A percentile compares a stretch with the other conserved stretches of the same genome.
phyloP scores from a whole-genome alignment of 2,797 vertebrate genomes.

The Dermochelys coriacea region DNA sequence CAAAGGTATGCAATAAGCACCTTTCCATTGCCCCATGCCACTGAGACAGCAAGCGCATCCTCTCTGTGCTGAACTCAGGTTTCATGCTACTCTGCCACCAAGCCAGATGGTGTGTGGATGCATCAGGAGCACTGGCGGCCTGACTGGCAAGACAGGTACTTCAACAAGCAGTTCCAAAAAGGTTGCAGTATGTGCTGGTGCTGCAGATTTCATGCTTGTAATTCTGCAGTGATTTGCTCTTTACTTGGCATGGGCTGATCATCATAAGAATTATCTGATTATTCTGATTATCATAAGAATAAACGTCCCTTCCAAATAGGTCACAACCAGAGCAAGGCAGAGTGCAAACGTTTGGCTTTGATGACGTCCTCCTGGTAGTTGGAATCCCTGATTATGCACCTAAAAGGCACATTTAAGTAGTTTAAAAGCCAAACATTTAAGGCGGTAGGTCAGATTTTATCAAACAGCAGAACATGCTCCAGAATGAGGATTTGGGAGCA shows the following conservation, averaged over 20 bases:
- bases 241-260: neutral
- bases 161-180: neutral
- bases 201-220: constrained; percentile 4
- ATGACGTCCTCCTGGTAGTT: neutral
- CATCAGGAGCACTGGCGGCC: neutral
- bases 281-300: neutral
- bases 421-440: neutral
- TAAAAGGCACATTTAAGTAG: neutral
- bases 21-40: neutral
- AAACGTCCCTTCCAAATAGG: neutral
- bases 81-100: too few relatives aligned
- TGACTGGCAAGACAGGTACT: neutral
- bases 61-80: neutral
- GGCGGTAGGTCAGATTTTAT: neutral
- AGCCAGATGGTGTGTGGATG: neutral
- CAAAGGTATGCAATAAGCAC: neutral
- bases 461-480: neutral
- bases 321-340: neutral
- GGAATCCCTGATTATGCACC: neutral
- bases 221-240: neutral
- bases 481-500: neutral
- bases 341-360: neutral
- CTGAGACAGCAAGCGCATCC: neutral
- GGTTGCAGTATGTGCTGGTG: neutral
- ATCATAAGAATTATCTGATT: neutral